Conservation (phyloP, 2,113 vertebrate genomes). For the Microcebus tavaratra region DNA sequence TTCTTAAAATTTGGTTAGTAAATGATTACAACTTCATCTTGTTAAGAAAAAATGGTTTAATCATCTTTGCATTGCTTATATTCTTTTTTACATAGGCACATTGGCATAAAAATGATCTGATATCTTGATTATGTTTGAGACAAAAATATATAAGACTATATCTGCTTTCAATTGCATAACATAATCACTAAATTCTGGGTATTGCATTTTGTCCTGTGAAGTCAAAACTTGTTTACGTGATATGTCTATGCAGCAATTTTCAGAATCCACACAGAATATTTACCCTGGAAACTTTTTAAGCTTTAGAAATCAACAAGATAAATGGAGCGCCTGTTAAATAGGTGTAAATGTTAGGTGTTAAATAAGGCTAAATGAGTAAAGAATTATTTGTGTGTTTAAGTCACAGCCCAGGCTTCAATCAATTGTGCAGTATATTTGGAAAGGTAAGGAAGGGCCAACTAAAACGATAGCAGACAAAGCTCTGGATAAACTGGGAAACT, state of each 20-base stretch:
- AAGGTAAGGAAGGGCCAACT: not conserved
- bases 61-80: not conserved
- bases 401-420: not conserved
- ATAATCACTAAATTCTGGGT: not conserved
- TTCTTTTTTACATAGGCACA: conserved; percentile 13
- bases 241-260: not conserved
- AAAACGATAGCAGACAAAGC: not conserved
- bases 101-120: not conserved
- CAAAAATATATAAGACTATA: not conserved
- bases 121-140: not conserved
- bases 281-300: not conserved
- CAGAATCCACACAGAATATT: not conserved
- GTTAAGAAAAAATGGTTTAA: conserved; percentile 40
- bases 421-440: not conserved
- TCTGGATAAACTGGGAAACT: not conserved
- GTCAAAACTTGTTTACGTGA: not conserved
- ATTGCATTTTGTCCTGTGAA: not conserved
- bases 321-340: not conserved
- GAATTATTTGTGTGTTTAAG: not conserved
- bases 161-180: not conserved
- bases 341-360: not conserved
- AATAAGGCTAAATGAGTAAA: not conserved
- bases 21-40: conserved; percentile 41
- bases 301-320: not conserved
- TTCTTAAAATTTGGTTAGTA: conserved; percentile 50